Base-by-base conservation (phyloP, 2,888 invertebrate genomes). In the Hermaeophaga mercurialis region DNA sequence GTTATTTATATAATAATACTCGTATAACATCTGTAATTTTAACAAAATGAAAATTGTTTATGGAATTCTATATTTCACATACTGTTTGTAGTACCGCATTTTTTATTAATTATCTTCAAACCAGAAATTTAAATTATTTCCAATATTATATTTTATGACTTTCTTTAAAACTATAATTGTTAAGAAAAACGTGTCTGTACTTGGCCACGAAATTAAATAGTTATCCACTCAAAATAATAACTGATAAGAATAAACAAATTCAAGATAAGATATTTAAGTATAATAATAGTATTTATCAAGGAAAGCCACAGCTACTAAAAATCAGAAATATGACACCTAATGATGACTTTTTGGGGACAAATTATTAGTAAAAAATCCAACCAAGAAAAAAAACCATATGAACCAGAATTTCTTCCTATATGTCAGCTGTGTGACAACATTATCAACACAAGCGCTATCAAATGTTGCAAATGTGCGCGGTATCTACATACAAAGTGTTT, bases 401-500 rank as follows among this genome's bases (percentile, higher is more conserved):
- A 38, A 24, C 41, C 28, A 9, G 18, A 26, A 11, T 28, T 43
- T 34, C 14, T 19, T 7, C 36, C 56, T 3, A 36, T 34, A 12
- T 68, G 68, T 44, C 57, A 58, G 11, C 49, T 68, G 8, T 68
- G 68, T 24, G 62, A 62, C 19, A 43, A 57, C 7, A 43, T 8
- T 34, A 66, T 53, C 31, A 63, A 63, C 56, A 64, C 66, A 5
- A 68, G 66, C 58, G 65, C 65, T 1, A 59, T 68, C 8, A 66
- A 67, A 45, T 68, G 68, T 54, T 26, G 48, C 17, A 68, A 58
- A 17, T 68, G 66, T 47, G 9, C 59, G 31, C 43, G 59, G 8
- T 67, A 66, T 26, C 55, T 68, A 17, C 68, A 68, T 52, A 61
- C 64, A 38, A 60, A 63, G 28, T 68, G 68, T 57, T 62, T 68